phyloP scores from a whole-genome alignment of 1,140 invertebrate species.

The Drosophila nebulosa region DNA sequence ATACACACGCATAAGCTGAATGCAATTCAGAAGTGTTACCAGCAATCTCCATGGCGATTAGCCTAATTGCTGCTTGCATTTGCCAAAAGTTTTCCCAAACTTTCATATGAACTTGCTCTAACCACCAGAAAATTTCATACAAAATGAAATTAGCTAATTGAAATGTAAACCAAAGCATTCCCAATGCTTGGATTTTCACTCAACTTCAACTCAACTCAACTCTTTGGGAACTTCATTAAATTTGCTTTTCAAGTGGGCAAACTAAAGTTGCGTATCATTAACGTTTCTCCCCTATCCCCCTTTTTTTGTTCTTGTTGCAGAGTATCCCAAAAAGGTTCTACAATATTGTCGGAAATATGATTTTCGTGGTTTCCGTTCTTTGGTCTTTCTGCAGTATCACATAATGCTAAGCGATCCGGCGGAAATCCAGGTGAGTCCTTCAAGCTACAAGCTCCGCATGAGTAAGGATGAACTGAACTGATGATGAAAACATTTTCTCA shows the following conservation, averaged over 20 bases:
- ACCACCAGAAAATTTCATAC: background rate
- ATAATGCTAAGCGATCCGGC: conserved; percentile 75
- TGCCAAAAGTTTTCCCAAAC: background rate
- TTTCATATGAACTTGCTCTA: background rate
- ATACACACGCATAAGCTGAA: background rate
- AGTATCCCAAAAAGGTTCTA: conserved; percentile 73
- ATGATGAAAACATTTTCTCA: background rate
- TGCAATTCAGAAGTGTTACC: too few relatives aligned
- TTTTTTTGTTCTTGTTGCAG: conserved; percentile 18
- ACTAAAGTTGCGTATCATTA: background rate
- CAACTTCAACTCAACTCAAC: too few relatives aligned
- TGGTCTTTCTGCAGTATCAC: conserved; percentile 74
- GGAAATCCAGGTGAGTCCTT: conserved; percentile 69
- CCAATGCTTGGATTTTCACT: background rate
- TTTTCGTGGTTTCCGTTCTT: conserved; percentile 72
- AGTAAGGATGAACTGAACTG: background rate
- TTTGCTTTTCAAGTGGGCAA: background rate
- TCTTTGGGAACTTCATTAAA: conserved; percentile 13
- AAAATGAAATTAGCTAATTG: background rate
- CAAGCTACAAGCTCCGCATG: too few relatives aligned
- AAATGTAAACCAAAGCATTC: background rate
- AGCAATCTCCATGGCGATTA: background rate
- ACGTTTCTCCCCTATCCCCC: too few relatives aligned
- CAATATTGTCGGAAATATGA: conserved; percentile 78
- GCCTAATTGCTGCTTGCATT: background rate